Evolutionary conservation across 2,797 vertebrate genomes (phyloP).

Genomic region (Loris lydekkerianus): DNA sequence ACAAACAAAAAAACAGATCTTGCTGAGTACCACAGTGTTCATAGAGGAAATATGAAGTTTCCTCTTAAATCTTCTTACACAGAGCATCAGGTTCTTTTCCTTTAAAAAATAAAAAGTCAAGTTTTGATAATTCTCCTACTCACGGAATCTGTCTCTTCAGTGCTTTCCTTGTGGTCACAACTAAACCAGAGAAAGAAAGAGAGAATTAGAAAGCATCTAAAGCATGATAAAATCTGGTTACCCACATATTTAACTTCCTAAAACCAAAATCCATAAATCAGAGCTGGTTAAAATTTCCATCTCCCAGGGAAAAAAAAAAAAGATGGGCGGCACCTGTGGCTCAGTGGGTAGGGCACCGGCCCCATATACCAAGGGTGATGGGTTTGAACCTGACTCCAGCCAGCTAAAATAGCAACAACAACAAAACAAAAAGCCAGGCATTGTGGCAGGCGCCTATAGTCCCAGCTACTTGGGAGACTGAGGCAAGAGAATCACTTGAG

Average conservation of each 20-base stretch:
- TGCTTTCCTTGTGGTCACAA: constrained; percentile 84
- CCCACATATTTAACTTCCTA: constrained; percentile 21
- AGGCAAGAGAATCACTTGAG: too few species aligned
- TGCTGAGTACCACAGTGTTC: background rate
- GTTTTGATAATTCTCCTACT: constrained; percentile 74
- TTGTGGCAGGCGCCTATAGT: too few species aligned
- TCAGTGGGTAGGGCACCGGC: too few species aligned
- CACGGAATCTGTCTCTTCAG: constrained; percentile 86
- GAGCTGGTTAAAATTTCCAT: constrained; percentile 11
- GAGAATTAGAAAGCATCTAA: constrained; percentile 54
- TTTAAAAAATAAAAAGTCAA: constrained; percentile 28
- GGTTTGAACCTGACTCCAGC: too few species aligned
- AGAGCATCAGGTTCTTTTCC: background rate
- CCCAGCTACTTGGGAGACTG: too few species aligned
- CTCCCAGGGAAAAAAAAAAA: background rate
- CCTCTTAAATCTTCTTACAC: constrained; percentile 43
- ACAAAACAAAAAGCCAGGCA: too few species aligned
- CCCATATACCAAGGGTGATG: too few species aligned
- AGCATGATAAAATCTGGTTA: constrained; percentile 49
- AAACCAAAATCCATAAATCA: constrained; percentile 25
- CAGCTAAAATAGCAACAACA: too few species aligned
- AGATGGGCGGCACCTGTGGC: too few species aligned
- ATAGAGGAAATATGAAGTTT: constrained; percentile 26
- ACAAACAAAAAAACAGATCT: background rate
- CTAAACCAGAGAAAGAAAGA: constrained; percentile 85